A percentile compares a stretch with the other conserved stretches of the same genome.
phyloP scores from a whole-genome alignment of 2,888 invertebrate species.

The Acanthosepion pharaonis region DNA sequence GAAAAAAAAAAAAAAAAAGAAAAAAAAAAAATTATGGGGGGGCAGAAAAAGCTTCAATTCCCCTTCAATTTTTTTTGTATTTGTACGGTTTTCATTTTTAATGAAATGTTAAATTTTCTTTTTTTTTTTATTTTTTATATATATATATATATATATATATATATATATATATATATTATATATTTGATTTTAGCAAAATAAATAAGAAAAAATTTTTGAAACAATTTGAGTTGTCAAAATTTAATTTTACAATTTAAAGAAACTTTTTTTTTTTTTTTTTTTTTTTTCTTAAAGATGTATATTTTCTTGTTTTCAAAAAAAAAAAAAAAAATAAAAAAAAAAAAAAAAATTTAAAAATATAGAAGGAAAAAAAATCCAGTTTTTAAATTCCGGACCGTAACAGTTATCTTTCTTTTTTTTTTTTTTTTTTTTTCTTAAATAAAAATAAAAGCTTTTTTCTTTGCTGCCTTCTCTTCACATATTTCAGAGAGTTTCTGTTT shows the following conservation, averaged over 20 bases:
- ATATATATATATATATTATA: background rate
- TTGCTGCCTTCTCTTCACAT: background rate
- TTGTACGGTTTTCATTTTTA: background rate
- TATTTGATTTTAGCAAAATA: constrained; percentile 2
- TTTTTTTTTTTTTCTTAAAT: background rate
- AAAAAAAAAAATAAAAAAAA: background rate
- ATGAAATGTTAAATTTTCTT: background rate
- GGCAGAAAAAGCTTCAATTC: background rate
- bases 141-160: too few relatives aligned
- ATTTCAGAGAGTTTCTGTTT: background rate
- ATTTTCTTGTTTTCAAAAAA: constrained; percentile 10
- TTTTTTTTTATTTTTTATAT: background rate
- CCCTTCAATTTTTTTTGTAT: background rate
- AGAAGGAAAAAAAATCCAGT: background rate
- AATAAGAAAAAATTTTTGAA: background rate
- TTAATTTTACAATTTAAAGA: background rate
- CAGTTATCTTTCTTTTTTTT: background rate
- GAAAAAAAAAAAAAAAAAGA: background rate
- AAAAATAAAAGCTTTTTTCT: background rate
- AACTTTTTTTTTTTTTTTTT: background rate
- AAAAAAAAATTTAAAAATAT: background rate
- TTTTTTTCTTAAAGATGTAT: background rate
- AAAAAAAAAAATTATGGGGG: too few relatives aligned
- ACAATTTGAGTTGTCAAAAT: background rate
- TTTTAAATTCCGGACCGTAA: constrained; percentile 2